Evolutionary conservation across 2,113 vertebrate species (phyloP).

Genomic region (Corythoichthys intestinalis): DNA sequence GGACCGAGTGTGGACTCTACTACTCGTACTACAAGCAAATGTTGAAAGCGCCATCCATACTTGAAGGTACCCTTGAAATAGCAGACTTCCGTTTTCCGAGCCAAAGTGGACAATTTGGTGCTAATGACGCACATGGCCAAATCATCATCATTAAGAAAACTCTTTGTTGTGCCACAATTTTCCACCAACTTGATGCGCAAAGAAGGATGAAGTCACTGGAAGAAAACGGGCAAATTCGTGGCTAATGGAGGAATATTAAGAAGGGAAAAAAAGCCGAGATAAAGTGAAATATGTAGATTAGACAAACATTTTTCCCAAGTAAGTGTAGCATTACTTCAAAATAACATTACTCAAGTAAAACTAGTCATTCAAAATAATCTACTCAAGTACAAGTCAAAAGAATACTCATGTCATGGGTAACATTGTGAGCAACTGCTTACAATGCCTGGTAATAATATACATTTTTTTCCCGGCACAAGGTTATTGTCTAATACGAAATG

Average conservation of each 20-base stretch:
- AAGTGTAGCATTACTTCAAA: too few relatives aligned
- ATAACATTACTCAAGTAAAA: too few relatives aligned
- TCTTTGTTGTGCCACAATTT: background rate
- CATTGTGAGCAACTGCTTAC: too few relatives aligned
- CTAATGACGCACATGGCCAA: background rate
- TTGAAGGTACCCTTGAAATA: slow-evolving; percentile 77
- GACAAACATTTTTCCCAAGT: too few relatives aligned
- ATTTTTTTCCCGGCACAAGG: too few relatives aligned
- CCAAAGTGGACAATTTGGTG: background rate
- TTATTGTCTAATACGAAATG: too few relatives aligned
- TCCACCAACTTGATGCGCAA: background rate
- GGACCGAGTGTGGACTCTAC: slow-evolving; percentile 96
- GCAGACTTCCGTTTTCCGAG: background rate
- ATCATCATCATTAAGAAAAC: background rate
- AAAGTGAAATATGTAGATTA: slow-evolving; percentile 1
- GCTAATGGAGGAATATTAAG: background rate
- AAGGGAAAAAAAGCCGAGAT: background rate
- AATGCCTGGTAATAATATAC: too few relatives aligned
- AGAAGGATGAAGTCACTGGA: background rate
- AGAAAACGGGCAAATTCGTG: background rate
- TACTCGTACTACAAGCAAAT: slow-evolving; percentile 99
- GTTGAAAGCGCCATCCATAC: slow-evolving; percentile 86
- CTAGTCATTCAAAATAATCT: too few relatives aligned
- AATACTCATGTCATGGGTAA: too few relatives aligned
- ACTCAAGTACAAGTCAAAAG: too few relatives aligned